Base-by-base conservation (phyloP, 2,797 vertebrate genomes). In the Clarias platycephalus region DNA sequence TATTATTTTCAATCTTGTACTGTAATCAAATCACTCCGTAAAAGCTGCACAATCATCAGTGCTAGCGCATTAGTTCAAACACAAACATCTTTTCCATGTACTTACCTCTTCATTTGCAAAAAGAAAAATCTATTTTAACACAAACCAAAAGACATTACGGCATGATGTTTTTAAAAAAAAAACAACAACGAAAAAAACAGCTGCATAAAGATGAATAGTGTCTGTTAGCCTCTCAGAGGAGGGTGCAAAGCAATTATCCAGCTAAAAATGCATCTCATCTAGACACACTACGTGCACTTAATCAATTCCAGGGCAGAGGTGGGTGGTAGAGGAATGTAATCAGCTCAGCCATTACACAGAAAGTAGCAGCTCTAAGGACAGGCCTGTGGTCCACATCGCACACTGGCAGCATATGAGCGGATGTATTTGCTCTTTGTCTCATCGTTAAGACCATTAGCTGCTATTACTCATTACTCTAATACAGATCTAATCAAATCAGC, bases 301-400 rank as follows among this genome's bases (percentile, higher is more conserved):
- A 88, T 88, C 84, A 86, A 86, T 86, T 79, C 84, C 53, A 68
- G 84, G 81, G 71, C 77, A 83, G 67, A 82, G 75, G 87, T 83
- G 81, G 84, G 86, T 83, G 85, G 87, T 87, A 84, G 80, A 89
- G 86, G 84, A 87, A 87, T 85, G 67, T 83, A 83, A 77, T 87
- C 77, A 58, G 83, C 86, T 83, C 72, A 53, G 74, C 70, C 55
- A 87, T 77, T 72, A 76, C 75, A 81, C 83, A 75, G 77, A 75
- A 80, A 71, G 55, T 63, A 82, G 62, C 63, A 64, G 71, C 70
- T 76, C 66, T 70, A 66, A 63, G 87, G 71, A 84, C 44, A 81
- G 67, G n/a, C 62, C 37, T 13, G 28, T 44, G 68, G 67, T 55
- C 70, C 55, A 77, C 16, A 57, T 12, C 57, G 24, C 24, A 63